Evolutionary conservation across 2,797 vertebrate species (phyloP).

Genomic region (Echeneis naucrates): DNA sequence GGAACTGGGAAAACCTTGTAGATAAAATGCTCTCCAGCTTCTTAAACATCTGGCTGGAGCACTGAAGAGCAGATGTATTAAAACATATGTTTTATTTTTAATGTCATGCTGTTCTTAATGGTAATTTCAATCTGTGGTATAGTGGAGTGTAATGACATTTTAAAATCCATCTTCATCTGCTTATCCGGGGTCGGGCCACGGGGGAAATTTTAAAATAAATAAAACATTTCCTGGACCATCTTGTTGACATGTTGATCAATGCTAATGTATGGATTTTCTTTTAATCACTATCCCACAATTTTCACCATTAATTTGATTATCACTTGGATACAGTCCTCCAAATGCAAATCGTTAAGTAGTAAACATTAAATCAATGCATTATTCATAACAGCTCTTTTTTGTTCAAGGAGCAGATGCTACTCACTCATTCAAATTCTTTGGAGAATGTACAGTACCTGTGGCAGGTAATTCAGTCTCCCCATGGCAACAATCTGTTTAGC

Average conservation of each 20-base stretch:
- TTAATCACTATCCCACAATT: not conserved
- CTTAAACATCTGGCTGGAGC: conserved; percentile 61
- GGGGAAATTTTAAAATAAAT: no score
- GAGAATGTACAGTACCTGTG: conserved; percentile 33
- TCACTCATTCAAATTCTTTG: not conserved
- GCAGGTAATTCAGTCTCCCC: conserved; percentile 66
- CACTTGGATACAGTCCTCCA: no score
- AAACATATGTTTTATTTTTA: not conserved
- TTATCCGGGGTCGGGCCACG: no score
- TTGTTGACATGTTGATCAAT: not conserved
- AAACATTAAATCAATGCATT: not conserved
- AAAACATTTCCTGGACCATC: not conserved
- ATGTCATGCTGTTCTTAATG: not conserved
- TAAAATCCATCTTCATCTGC: no score
- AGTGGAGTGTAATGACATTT: no score
- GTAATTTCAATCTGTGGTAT: not conserved
- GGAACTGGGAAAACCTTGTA: conserved; percentile 60
- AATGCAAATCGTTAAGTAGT: no score
- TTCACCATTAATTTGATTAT: no score
- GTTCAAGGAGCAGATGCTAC: not conserved
- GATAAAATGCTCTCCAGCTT: conserved; percentile 65
- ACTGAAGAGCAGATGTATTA: conserved; percentile 16
- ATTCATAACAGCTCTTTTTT: not conserved
- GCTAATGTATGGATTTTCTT: no score
- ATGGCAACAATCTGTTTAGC: conserved; percentile 59